phyloP scores from a whole-genome alignment of 2,113 vertebrate genomes.

The Embiotoca jacksoni region DNA sequence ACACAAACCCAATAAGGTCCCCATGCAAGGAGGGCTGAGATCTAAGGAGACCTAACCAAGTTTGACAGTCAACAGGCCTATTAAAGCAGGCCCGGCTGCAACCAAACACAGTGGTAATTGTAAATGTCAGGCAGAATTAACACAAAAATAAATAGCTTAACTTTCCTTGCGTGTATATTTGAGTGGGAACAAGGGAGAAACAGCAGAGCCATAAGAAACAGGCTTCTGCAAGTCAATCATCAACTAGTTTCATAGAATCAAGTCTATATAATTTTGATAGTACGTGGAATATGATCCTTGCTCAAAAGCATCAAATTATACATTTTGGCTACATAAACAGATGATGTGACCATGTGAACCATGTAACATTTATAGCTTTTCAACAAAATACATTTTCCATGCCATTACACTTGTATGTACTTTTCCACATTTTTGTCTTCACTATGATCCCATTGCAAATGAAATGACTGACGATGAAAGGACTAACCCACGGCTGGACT shows the following conservation, averaged over 20 bases:
- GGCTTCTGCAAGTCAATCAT: conserved; percentile 33
- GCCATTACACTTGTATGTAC: conserved; percentile 24
- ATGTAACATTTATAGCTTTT: conserved; percentile 55
- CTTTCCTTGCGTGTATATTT: conserved; percentile 55
- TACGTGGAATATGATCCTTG: conserved; percentile 29
- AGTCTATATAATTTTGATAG: conserved; percentile 30
- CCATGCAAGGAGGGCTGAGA: conserved; percentile 74
- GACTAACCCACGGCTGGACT: conserved; percentile 31
- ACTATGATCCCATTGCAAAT: conserved; percentile 38
- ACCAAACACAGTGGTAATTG: conserved; percentile 84
- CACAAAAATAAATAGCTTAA: conserved; percentile 82
- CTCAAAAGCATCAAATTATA: conserved; percentile 39
- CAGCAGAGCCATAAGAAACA: conserved; percentile 22
- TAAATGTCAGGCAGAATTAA: conserved; percentile 87
- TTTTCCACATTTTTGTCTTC: conserved; percentile 49
- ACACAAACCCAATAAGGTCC: conserved; percentile 71
- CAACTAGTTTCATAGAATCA: conserved; percentile 20
- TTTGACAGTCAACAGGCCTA: conserved; percentile 86
- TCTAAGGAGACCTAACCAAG: conserved; percentile 81
- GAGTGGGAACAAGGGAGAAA: conserved; percentile 49
- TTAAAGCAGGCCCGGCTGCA: conserved; percentile 82
- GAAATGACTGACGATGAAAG: conserved; percentile 53
- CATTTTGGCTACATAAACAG: conserved; percentile 46
- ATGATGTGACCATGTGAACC: conserved; percentile 38
- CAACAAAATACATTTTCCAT: conserved; percentile 34